A percentile compares a stretch with the other conserved stretches of the same genome.
Conservation (phyloP, 1,140 invertebrate species). For the Drosophila micromelanica region DNA sequence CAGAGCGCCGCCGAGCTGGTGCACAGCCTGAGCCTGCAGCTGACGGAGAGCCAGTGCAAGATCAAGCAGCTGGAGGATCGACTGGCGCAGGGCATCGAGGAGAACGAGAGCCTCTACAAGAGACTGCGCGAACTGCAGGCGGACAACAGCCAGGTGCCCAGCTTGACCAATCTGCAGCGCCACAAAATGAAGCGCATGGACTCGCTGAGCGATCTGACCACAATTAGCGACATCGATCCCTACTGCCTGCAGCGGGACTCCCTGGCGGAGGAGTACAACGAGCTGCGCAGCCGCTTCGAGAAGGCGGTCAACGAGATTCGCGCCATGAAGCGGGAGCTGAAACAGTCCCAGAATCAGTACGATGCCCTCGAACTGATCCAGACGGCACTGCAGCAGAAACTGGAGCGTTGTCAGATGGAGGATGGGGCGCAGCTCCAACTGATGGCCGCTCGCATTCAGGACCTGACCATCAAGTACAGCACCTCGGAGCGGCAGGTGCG, state of each 20-base stretch:
- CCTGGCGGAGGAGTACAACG: constrained; percentile 91
- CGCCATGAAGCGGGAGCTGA: constrained; percentile 91
- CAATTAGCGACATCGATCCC: constrained; percentile 91
- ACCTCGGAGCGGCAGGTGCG: constrained; percentile 93
- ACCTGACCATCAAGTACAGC: constrained; percentile 92
- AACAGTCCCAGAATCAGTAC: constrained; percentile 91
- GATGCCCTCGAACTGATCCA: constrained; percentile 92
- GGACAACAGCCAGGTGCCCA: constrained; percentile 83
- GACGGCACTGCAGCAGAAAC: constrained; percentile 89
- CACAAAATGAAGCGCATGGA: constrained; percentile 89
- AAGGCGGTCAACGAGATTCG: constrained; percentile 93
- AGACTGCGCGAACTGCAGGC: constrained; percentile 89
- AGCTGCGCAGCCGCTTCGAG: constrained; percentile 90
- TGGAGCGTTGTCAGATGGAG: constrained; percentile 88
- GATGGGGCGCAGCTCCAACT: constrained; percentile 90
- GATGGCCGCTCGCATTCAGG: constrained; percentile 93
- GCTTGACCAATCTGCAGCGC: constrained; percentile 82
- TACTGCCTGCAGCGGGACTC: constrained; percentile 90
- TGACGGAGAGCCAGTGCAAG: constrained; percentile 75
- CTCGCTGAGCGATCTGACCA: constrained; percentile 92
- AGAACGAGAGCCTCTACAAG: constrained; percentile 90
- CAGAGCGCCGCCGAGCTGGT: constrained; percentile 84
- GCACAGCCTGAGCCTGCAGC: constrained; percentile 66
- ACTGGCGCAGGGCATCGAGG: constrained; percentile 89
- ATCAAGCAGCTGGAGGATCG: constrained; percentile 85